phyloP scores from a whole-genome alignment of 2,113 vertebrate genomes.

The Diphyllodes magnificus region DNA sequence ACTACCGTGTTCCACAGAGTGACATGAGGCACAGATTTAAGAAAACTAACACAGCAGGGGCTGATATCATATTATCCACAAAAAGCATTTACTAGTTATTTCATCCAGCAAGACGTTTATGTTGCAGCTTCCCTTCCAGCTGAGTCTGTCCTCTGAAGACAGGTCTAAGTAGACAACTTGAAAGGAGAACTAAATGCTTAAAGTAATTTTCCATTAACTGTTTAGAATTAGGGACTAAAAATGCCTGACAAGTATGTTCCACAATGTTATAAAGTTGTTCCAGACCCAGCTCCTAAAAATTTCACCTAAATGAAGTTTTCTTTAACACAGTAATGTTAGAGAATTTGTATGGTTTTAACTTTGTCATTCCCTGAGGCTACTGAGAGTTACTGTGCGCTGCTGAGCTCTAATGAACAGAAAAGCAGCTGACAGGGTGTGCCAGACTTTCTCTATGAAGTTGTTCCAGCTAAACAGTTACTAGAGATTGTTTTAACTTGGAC shows the following conservation, averaged over 20 bases:
- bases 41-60: constrained; percentile 10
- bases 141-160: background rate
- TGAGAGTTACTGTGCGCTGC: background rate
- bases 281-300: background rate
- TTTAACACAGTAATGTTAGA: background rate
- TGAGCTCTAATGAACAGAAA: background rate
- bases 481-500: constrained; percentile 47
- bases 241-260: background rate
- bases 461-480: constrained; percentile 33
- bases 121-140: constrained; percentile 27
- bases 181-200: background rate
- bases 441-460: constrained; percentile 24
- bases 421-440: constrained; percentile 17
- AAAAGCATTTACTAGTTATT: constrained; percentile 32
- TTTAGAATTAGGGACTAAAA: background rate
- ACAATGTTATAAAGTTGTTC: background rate
- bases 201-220: background rate
- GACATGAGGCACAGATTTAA: background rate
- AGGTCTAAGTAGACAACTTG: background rate
- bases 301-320: background rate
- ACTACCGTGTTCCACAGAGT: background rate
- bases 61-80: background rate
- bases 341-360: background rate
- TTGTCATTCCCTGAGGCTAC: background rate
- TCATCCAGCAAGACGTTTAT: constrained; percentile 4